Conservation (phyloP, 2,113 vertebrate species). For the Serinus canaria region DNA sequence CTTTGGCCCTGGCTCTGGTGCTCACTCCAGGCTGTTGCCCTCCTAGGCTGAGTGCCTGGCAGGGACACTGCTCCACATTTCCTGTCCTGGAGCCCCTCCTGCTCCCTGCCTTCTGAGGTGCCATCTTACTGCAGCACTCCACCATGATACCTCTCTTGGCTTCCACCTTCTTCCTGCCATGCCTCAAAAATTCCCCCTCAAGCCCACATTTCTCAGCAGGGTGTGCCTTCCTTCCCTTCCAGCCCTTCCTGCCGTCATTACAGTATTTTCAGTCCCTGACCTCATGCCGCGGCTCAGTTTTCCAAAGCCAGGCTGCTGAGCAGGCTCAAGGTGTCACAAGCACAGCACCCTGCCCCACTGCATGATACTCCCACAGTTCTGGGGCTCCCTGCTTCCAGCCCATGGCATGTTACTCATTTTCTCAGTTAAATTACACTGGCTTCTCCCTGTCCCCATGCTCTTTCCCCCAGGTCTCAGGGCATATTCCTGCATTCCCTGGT, state of each 20-base stretch:
- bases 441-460: rapidly evolving
- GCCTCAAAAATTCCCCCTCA: not conserved
- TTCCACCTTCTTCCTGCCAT: not conserved
- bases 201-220: not conserved
- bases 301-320: not conserved
- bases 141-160: rapidly evolving
- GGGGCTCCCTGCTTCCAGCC: not conserved
- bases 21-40: not conserved
- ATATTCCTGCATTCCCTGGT: rapidly evolving
- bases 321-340: not conserved
- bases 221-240: not conserved
- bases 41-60: not conserved
- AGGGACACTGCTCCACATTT: not conserved
- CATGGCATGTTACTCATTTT: rapidly evolving
- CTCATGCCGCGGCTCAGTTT: rapidly evolving
- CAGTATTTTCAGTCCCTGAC: not conserved
- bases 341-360: rapidly evolving
- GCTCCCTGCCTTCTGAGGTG: rapidly evolving
- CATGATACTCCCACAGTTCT: rapidly evolving
- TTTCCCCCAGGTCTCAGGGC: rapidly evolving
- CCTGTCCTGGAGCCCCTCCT: not conserved
- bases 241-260: not conserved
- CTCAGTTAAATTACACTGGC: rapidly evolving
- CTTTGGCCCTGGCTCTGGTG: not conserved
- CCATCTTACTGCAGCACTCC: no score